Percentiles rank a stretch among this genome's conserved stretches.
Evolutionary conservation across 2,888 invertebrate species (phyloP).

Genomic region (Tachina fera): DNA sequence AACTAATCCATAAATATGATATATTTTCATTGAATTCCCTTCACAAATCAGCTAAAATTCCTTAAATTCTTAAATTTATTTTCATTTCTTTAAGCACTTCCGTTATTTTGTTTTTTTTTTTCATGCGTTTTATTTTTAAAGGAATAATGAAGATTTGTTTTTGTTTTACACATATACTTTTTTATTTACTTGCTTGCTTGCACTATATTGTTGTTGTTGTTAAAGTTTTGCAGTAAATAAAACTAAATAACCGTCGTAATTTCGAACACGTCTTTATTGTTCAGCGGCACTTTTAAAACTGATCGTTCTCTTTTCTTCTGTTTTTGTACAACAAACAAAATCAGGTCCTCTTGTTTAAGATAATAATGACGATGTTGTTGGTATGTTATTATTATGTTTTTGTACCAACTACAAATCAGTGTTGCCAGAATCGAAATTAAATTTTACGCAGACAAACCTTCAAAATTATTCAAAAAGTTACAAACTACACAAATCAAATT

Average conservation of each 20-base stretch:
- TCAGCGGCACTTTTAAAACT: slow-evolving; percentile 63
- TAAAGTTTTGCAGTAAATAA: slow-evolving; percentile 25
- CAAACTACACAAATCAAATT: too few species aligned
- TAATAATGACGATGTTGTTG: slow-evolving; percentile 31
- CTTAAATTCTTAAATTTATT: slow-evolving; percentile 31
- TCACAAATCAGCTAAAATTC: slow-evolving; percentile 22
- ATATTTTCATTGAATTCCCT: neutral
- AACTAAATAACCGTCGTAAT: neutral
- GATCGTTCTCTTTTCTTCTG: slow-evolving; percentile 64
- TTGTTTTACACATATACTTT: slow-evolving; percentile 14
- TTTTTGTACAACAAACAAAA: slow-evolving; percentile 42
- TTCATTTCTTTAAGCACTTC: slow-evolving; percentile 45
- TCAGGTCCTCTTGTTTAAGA: slow-evolving; percentile 41
- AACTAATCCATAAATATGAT: neutral
- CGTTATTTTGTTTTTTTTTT: slow-evolving; percentile 51
- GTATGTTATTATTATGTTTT: slow-evolving; percentile 14
- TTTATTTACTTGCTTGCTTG: neutral
- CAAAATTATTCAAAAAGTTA: too few species aligned
- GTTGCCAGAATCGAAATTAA: too few species aligned
- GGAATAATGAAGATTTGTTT: slow-evolving; percentile 28
- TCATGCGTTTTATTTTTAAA: slow-evolving; percentile 36
- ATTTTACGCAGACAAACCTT: too few species aligned
- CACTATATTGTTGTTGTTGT: slow-evolving; percentile 34
- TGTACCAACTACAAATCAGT: slow-evolving; percentile 10
- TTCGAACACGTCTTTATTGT: slow-evolving; percentile 15